Conservation (phyloP, 2,113 vertebrate species). For the Megalops atlanticus region DNA sequence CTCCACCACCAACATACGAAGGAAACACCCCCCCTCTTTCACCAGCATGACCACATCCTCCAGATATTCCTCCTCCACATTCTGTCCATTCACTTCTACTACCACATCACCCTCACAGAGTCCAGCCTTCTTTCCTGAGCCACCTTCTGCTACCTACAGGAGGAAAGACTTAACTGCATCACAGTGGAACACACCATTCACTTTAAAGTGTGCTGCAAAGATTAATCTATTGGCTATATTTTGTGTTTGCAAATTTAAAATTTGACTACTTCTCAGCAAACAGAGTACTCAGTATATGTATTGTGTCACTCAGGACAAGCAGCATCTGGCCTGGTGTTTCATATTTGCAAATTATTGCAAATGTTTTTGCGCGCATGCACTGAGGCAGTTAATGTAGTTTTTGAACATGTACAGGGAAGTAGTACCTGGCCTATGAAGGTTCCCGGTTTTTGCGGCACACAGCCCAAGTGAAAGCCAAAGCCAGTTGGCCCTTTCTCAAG, state of each 20-base stretch:
- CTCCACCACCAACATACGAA: constrained; percentile 59
- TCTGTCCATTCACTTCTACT: constrained; percentile 74
- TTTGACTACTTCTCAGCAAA: not conserved
- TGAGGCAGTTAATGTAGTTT: too few species aligned
- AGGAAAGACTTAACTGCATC: not conserved
- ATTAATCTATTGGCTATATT: not conserved
- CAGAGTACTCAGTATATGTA: not conserved
- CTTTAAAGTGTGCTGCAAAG: not conserved
- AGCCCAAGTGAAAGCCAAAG: constrained; percentile 71
- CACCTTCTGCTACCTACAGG: constrained; percentile 65
- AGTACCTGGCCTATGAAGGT: constrained; percentile 72
- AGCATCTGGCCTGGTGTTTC: too few species aligned
- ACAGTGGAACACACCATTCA: not conserved
- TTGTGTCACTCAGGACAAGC: too few species aligned
- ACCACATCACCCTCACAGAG: constrained; percentile 68
- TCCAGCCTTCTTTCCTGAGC: constrained; percentile 67
- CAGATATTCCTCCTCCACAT: constrained; percentile 63
- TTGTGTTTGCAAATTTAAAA: not conserved
- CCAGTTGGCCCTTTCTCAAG: constrained; percentile 58
- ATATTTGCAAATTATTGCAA: too few species aligned
- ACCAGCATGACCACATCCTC: constrained; percentile 64
- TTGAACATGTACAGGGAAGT: not conserved
- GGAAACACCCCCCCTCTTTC: constrained; percentile 49
- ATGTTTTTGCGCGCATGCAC: too few species aligned
- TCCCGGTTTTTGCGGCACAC: constrained; percentile 46